These are phyloP conservation scores for Cygnus olor DNA, from an alignment of 2,797 vertebrate genomes.

Conservation along the genomic window DNA sequence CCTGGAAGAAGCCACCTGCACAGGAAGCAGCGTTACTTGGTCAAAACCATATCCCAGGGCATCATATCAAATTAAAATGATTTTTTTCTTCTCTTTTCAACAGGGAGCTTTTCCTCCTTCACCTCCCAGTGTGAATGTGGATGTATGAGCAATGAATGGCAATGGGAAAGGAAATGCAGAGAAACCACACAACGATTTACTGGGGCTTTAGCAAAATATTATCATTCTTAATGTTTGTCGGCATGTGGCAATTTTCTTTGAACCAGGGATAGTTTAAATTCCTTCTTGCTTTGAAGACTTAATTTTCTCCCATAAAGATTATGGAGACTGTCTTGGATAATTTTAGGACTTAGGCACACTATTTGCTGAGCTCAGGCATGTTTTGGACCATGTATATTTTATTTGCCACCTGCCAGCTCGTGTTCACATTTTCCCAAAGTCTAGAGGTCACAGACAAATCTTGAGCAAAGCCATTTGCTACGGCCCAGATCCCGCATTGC, in stretches of 20 bases:
- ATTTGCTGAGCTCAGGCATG: slow-evolving; percentile 51
- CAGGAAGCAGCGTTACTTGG: neutral
- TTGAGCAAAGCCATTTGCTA: neutral
- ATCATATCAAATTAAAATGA: neutral
- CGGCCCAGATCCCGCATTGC: neutral
- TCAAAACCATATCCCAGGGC: neutral
- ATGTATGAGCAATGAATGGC: slow-evolving; percentile 49
- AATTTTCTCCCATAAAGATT: slow-evolving; percentile 69
- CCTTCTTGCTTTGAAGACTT: slow-evolving; percentile 71
- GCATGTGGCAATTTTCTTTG: slow-evolving; percentile 74
- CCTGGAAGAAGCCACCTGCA: neutral
- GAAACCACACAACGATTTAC: slow-evolving; percentile 71
- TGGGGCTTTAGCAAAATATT: slow-evolving; percentile 74
- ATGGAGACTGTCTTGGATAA: slow-evolving; percentile 61
- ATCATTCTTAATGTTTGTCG: slow-evolving; percentile 73
- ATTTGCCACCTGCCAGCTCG: slow-evolving; percentile 46
- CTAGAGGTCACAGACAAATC: neutral
- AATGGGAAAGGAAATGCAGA: slow-evolving; percentile 75
- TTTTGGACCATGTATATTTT: slow-evolving; percentile 26
- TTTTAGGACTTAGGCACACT: slow-evolving; percentile 49
- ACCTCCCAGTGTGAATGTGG: slow-evolving; percentile 39
- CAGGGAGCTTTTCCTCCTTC: slow-evolving; percentile 16
- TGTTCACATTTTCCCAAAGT: neutral
- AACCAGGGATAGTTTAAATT: slow-evolving; percentile 69
- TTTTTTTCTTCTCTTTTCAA: neutral